These are phyloP conservation scores for Trachymyrmex septentrionalis DNA, from an alignment of 1,140 invertebrate species.

Conservation along the genomic window DNA sequence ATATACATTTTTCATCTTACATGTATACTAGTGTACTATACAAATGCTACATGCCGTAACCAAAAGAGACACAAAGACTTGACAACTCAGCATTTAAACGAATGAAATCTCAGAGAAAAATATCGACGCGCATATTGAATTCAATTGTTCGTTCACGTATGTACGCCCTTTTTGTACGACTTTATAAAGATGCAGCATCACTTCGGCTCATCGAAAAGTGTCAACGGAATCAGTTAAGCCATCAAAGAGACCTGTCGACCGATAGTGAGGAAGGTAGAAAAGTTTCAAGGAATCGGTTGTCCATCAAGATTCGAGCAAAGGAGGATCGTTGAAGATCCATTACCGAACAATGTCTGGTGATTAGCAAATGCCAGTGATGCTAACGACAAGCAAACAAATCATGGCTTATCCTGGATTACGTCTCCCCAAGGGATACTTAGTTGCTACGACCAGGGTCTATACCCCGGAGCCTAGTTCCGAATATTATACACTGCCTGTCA, in stretches of 20 bases:
- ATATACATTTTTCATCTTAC: not conserved
- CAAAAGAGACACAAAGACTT: not conserved
- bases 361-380: constrained; percentile 78
- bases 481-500: constrained; percentile 78
- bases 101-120: constrained; percentile 18
- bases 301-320: constrained; percentile 62
- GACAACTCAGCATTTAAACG: constrained; percentile 19
- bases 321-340: constrained; percentile 78
- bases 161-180: not conserved
- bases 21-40: not conserved
- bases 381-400: constrained; percentile 84
- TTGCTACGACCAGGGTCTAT: constrained; percentile 61
- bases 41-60: not conserved
- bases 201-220: constrained; percentile 22
- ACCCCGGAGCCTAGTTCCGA: constrained; percentile 66
- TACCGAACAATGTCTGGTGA: constrained; percentile 81
- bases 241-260: constrained; percentile 9
- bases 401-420: constrained; percentile 80
- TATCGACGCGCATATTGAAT: constrained; percentile 5
- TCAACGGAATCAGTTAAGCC: constrained; percentile 35
- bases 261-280: constrained; percentile 23
- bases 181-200: constrained; percentile 10
- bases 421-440: constrained; percentile 79
- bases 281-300: constrained; percentile 70
- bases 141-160: constrained; percentile 28